Base-by-base conservation (phyloP, 2,888 invertebrate genomes). In the Orchesella flavescens region DNA sequence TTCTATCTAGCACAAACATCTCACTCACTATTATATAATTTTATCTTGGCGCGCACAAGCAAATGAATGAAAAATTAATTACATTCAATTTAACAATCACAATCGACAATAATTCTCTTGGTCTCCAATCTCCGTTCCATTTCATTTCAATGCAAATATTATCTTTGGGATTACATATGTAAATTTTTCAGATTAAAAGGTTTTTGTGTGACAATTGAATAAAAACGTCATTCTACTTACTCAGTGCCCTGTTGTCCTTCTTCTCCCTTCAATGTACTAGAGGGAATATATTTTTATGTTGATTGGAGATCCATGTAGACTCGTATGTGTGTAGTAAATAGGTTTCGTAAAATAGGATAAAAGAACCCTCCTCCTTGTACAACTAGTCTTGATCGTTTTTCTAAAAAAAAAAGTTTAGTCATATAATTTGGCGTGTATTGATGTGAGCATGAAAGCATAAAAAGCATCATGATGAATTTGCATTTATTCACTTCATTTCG, bases 101-200 rank as follows among this genome's bases (percentile, higher is more conserved):
- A 49, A 34, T 34, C 34, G 34, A 34, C 34, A 34, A 34, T 34
- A 7, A 34, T 34, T 34, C 34, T 34, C 34, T 34, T 7, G n/a
- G 2, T 34, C 34, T 34, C 34, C 34, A 34, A 34, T 34, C 34
- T 34, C 34, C 34, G 34, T 34, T 34, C 34, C 34, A 34, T 34
- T 69, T 46, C 77, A 78, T 78, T 78, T 53, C 43, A 71, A 71
- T 71, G 65, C 69, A 79, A 79, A 79, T 79, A 72, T 65, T 77
- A 59, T 68, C 68, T 24, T 55, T 21, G 21, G 68, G 9, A 12
- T 34, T 65, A 49, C 49, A 49, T n/a, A 49, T 49, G 78, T 34
- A 79, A 79, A 72, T 79, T 79, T 79, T 65, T 57, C 5, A 55
- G 71, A 79, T 72, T 57, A 57, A 79, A 63, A 72, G n/a, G 34